Percentiles rank a stretch among this genome's conserved stretches.
phyloP scores from a whole-genome alignment of 1,140 invertebrate species.

The Bilobella aurantiaca region DNA sequence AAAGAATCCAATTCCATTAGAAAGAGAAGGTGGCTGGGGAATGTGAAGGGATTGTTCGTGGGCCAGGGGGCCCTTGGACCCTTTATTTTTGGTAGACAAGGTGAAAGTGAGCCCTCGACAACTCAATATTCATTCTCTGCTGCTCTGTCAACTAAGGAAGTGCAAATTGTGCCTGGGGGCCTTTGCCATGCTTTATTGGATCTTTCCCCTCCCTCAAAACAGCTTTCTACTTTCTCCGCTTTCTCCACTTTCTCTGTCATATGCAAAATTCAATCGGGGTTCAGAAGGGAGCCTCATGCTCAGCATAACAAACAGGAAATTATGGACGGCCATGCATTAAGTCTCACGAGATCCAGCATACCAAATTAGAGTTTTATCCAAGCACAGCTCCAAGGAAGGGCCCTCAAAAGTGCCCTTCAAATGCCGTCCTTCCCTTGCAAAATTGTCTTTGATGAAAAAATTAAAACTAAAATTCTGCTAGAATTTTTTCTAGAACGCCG shows the following conservation, averaged over 20 bases:
- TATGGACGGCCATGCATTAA: neutral
- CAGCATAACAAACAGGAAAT: neutral
- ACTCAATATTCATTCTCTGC: neutral
- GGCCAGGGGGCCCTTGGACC: too few species aligned
- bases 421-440: too few species aligned
- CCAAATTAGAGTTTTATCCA: too few species aligned
- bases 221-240: neutral
- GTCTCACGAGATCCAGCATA: neutral
- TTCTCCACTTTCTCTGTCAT: neutral
- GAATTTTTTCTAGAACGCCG: too few species aligned
- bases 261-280: neutral
- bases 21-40: too few species aligned
- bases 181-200: slow-evolving; percentile 4
- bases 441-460: too few species aligned
- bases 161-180: neutral
- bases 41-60: too few species aligned
- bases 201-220: neutral
- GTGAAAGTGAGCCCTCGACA: neutral
- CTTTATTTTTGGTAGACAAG: neutral
- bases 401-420: too few species aligned
- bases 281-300: neutral
- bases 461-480: too few species aligned
- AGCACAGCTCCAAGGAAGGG: too few species aligned
- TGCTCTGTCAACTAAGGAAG: neutral
- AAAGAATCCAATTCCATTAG: too few species aligned